Evolutionary conservation across 2,113 vertebrate species (phyloP).

Genomic region (Ceyx cyanopectus): DNA sequence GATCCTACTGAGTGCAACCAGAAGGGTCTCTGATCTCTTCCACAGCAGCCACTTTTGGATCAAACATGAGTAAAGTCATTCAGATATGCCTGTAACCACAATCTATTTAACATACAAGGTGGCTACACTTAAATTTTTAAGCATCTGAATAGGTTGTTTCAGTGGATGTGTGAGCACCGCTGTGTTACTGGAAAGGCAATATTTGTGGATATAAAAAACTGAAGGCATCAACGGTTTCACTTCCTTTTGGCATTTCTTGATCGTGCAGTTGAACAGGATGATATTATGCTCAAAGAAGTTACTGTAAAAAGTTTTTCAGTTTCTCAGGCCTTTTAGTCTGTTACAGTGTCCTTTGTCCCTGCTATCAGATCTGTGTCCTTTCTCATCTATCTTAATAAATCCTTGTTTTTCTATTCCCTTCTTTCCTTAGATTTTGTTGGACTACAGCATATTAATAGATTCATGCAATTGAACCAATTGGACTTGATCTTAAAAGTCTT

Average conservation of each 20-base stretch:
- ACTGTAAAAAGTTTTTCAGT: background rate
- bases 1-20: constrained; percentile 68
- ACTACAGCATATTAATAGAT: background rate
- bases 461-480: background rate
- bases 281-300: background rate
- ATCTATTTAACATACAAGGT: background rate
- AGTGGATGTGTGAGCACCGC: constrained; percentile 12
- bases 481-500: too few species aligned
- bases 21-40: constrained; percentile 52
- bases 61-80: background rate
- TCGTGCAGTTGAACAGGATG: background rate
- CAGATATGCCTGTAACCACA: background rate
- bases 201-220: constrained; percentile 36
- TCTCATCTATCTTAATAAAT: background rate
- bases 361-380: background rate
- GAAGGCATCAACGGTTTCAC: constrained; percentile 28
- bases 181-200: constrained; percentile 15
- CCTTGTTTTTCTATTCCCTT: background rate
- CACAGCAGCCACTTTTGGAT: constrained; percentile 24
- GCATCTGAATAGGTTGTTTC: background rate
- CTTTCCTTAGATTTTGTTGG: background rate
- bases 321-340: background rate
- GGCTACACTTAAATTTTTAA: background rate
- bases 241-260: constrained; percentile 49
- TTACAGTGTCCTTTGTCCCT: background rate